Evolutionary conservation across 2,113 vertebrate species (phyloP).

Genomic region (Calonectris borealis): DNA sequence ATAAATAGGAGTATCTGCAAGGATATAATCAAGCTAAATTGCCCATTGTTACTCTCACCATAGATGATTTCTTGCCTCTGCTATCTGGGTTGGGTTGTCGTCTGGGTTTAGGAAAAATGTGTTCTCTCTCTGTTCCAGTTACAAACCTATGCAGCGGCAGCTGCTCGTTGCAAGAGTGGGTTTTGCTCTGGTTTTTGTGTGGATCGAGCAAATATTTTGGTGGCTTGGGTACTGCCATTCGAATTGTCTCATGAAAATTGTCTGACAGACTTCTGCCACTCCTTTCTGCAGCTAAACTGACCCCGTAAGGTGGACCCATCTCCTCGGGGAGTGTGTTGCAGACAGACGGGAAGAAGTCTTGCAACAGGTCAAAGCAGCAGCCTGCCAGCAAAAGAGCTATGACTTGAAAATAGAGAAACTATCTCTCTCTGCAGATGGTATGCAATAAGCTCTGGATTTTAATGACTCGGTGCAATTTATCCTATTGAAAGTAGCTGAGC

Average conservation of each 20-base stretch:
- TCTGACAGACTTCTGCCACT: not conserved
- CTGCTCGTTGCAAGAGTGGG: not conserved
- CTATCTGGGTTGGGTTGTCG: not conserved
- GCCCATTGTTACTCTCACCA: conserved; percentile 23
- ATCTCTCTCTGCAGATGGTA: conserved; percentile 7
- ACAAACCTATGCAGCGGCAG: not conserved
- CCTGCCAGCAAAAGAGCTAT: not conserved
- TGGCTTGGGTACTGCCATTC: not conserved
- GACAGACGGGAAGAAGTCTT: not conserved
- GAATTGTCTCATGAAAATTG: not conserved
- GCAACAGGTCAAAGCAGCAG: conserved; percentile 21
- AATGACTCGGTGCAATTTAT: not conserved
- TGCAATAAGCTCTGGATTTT: not conserved
- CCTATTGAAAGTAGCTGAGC: conserved; percentile 24
- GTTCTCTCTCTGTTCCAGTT: not conserved
- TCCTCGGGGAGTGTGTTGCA: not conserved
- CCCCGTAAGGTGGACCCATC: not conserved
- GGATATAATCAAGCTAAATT: conserved; percentile 55
- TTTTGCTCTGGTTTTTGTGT: not conserved
- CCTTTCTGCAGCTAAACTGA: not conserved
- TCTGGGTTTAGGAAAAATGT: conserved; percentile 8
- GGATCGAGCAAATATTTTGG: not conserved
- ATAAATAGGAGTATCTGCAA: conserved; percentile 33
- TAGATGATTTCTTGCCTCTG: conserved; percentile 29
- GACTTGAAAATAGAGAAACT: not conserved